Percentiles rank a stretch among this genome's conserved stretches.
Evolutionary conservation across 2,888 invertebrate genomes (phyloP).

Genomic region (Anthrax anthrax): DNA sequence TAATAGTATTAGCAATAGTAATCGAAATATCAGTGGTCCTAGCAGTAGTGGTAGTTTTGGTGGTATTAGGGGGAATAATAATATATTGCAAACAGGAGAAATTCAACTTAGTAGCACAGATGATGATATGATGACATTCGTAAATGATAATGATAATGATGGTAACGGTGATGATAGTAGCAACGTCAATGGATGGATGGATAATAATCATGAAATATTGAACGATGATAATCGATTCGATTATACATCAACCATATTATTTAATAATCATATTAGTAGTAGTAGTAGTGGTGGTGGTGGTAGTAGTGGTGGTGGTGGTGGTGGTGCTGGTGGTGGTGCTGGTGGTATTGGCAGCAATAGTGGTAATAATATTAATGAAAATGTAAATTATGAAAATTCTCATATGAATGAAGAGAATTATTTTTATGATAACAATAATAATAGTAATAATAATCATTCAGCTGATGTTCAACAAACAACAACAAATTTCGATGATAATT

Average conservation of each 20-base stretch:
- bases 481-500: no score
- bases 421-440: background rate
- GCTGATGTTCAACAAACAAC: no score
- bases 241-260: background rate
- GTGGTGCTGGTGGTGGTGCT: conserved; percentile 4
- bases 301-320: conserved; percentile 12
- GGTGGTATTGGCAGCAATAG: conserved; percentile 6
- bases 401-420: no score
- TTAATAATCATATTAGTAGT: background rate
- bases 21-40: no score
- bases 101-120: conserved; percentile 1
- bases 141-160: conserved; percentile 1
- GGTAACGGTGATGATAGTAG: background rate
- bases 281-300: conserved; percentile 14
- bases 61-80: background rate
- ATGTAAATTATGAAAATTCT: background rate
- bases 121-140: background rate
- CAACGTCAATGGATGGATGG: background rate
- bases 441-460: conserved; percentile 2
- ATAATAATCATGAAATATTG: no score
- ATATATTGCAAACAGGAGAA: no score
- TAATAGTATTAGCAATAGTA: conserved; percentile 14
- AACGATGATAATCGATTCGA: no score
- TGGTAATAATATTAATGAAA: conserved; percentile 4
- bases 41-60: background rate